Conservation (phyloP, 2,113 vertebrate genomes). For the Alexandromys fortis region DNA sequence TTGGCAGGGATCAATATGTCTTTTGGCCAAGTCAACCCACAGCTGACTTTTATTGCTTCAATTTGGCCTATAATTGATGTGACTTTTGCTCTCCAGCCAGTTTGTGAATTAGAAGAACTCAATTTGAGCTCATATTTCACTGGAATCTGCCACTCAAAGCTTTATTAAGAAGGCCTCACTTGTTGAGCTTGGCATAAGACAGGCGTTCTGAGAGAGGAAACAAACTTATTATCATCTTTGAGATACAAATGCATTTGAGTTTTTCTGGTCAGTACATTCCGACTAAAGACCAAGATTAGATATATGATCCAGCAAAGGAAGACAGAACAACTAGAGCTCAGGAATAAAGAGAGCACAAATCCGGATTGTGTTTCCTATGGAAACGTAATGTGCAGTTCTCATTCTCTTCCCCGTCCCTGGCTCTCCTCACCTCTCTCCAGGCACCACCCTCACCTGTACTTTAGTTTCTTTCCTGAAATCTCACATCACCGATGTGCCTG, state of each 20-base stretch:
- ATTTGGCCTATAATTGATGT: not conserved
- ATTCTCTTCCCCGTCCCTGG: not conserved
- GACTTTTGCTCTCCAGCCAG: not conserved
- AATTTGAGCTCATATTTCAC: not conserved
- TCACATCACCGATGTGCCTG: not conserved
- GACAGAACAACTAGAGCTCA: not conserved
- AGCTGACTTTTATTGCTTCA: not conserved
- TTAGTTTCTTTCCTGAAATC: not conserved
- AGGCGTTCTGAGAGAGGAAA: not conserved
- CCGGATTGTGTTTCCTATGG: not conserved
- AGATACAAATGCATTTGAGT: not conserved
- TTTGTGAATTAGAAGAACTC: not conserved
- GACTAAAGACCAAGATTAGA: not conserved
- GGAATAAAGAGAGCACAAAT: constrained; percentile 9
- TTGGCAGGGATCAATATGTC: not conserved
- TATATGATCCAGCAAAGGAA: not conserved
- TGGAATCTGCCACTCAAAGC: not conserved
- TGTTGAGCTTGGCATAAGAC: not conserved
- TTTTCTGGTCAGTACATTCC: not conserved
- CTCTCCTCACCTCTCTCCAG: not conserved
- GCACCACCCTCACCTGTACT: not conserved
- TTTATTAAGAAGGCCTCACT: not conserved
- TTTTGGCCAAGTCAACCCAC: constrained; percentile 29
- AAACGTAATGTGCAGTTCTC: not conserved
- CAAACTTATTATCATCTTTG: not conserved